Percentiles rank a stretch among this genome's conserved stretches.
Evolutionary conservation across 2,888 invertebrate species (phyloP).

Genomic region (Lasioglossum marginatum): DNA sequence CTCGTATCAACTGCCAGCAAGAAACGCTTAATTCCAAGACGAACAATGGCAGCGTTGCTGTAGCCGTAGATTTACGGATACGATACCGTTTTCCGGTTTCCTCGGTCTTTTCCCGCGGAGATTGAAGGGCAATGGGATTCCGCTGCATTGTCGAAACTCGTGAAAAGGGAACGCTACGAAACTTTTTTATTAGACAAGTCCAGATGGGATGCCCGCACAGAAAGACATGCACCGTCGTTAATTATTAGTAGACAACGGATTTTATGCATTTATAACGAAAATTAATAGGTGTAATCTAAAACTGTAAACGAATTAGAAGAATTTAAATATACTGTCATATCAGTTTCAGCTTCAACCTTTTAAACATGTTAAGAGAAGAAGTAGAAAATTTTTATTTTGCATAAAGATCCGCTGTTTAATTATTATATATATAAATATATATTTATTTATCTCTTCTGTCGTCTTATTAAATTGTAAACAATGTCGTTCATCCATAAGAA

Average conservation of each 20-base stretch:
- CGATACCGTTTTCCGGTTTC: conserved; percentile 40
- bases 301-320: too few species aligned
- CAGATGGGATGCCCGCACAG: neutral
- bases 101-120: neutral
- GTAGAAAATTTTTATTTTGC: too few species aligned
- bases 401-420: too few species aligned
- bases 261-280: too few species aligned
- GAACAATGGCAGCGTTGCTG: conserved; percentile 41
- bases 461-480: too few species aligned
- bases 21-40: conserved; percentile 47
- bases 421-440: too few species aligned
- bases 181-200: neutral
- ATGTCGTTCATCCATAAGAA: too few species aligned
- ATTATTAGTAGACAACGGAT: neutral
- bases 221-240: neutral
- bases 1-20: conserved; percentile 35
- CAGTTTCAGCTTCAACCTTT: too few species aligned
- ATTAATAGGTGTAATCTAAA: too few species aligned
- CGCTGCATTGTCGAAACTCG: neutral
- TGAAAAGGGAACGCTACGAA: neutral
- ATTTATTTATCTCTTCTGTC: too few species aligned
- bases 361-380: too few species aligned
- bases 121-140: conserved; percentile 20
- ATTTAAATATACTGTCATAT: too few species aligned
- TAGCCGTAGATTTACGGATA: conserved; percentile 34